These are phyloP conservation scores for Bradypodion ventrale DNA, from an alignment of 2,797 vertebrate species.

Conservation along the genomic window DNA sequence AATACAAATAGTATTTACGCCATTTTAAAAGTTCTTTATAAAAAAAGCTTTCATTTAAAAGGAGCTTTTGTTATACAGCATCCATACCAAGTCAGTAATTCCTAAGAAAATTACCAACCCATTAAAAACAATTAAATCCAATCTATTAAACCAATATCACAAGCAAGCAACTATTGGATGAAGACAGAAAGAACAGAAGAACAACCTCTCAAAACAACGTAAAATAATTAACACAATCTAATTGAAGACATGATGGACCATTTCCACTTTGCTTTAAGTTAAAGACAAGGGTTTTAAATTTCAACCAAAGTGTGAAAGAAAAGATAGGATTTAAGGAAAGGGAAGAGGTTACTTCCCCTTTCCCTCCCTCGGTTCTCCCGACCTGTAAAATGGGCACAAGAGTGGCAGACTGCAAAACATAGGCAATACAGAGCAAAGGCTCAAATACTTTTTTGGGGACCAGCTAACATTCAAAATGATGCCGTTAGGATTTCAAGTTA, in stretches of 20 bases:
- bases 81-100: background rate
- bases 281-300: background rate
- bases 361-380: background rate
- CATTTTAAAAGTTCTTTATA: background rate
- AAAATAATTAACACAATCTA: background rate
- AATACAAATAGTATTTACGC: background rate
- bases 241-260: no score
- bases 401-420: no score
- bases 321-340: no score
- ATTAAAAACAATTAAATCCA: background rate
- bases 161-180: background rate
- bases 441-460: no score
- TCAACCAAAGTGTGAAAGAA: no score
- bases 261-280: background rate
- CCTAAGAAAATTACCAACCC: background rate
- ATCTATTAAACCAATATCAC: background rate
- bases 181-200: background rate
- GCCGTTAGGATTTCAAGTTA: background rate
- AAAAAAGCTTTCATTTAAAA: no score
- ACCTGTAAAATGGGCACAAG: background rate
- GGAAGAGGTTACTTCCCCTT: background rate
- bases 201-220: background rate
- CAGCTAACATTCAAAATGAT: background rate
- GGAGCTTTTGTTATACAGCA: background rate
- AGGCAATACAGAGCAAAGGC: background rate